Base-by-base conservation (phyloP, 1,140 invertebrate species). In the Ylistrum balloti region DNA sequence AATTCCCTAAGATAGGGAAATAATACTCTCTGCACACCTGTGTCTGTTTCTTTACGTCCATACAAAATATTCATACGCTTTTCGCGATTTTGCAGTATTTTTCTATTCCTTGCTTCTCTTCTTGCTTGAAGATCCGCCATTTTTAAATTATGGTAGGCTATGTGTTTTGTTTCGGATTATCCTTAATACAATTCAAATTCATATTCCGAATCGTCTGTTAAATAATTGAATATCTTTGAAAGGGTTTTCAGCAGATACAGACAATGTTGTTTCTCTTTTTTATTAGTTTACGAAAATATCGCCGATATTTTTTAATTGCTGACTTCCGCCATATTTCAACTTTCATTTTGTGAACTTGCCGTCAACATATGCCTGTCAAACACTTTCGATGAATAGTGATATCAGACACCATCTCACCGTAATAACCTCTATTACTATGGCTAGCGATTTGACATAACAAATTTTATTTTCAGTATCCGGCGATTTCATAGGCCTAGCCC, bases 21-120 rank as follows among this genome's bases (percentile, higher is more conserved):
- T 17, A 74, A 74, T 17, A 74, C 22, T 74, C 13, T 74, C n/a
- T 5, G 56, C 56, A 74, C n/a, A 74, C 56, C 56, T 74, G 45
- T 56, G 45, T 74, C n/a, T 0, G 56, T 74, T 3, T 74, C 56
- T 74, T n/a, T 74, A 1, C 1, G 56, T n/a, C 74, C 85, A 20
- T 87, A 85, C 9, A 93, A 87, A 85, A 86, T 89, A 88, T 91
- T 88, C 90, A 92, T 86, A 28, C 92, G 89, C 41, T 90, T 89
- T 87, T 92, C 91, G 10, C 92, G 92, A 90, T 93, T 94, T 87
- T 92, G 88, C 28, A 94, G 89, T 41, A 94, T 93, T 90, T 93
- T 93, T 45, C 85, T 88, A 86, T 91, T 48, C 11, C 93, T 38
- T 74, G 90, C 92, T 90, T 93, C 92, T n/a, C 91, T 74, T 90